A percentile compares a stretch with the other conserved stretches of the same genome.
Conservation (phyloP, 2,113 vertebrate genomes). For the Rhinopithecus roxellana region DNA sequence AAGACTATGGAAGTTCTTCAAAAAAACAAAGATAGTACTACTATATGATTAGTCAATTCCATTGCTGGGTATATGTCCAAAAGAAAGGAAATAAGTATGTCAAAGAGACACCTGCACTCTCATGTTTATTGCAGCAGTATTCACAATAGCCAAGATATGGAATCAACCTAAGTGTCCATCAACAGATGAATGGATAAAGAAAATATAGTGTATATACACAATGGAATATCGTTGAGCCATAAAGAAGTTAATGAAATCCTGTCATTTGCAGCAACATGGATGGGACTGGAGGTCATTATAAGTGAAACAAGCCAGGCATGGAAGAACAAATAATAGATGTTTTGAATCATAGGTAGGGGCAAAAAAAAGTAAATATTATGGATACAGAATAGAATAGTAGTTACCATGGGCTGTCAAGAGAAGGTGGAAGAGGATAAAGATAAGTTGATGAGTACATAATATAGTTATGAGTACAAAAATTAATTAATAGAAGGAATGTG, state of each 20-base stretch:
- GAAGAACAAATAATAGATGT: neutral
- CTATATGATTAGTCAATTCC: neutral
- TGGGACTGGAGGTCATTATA: neutral
- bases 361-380: neutral
- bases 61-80: neutral
- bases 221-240: neutral
- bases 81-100: neutral
- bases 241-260: neutral
- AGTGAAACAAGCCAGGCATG: neutral
- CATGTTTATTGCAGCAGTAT: neutral
- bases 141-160: neutral
- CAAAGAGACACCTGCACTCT: neutral
- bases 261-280: neutral
- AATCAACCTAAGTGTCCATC: neutral
- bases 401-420: neutral
- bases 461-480: neutral
- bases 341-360: neutral
- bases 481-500: neutral
- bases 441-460: neutral
- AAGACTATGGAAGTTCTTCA: neutral
- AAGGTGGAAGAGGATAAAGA: neutral
- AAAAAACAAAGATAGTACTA: neutral
- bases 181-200: neutral
- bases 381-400: neutral
- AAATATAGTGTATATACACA: neutral